These are phyloP conservation scores for Spodoptera exigua DNA, from an alignment of 2,888 invertebrate genomes.

Conservation along the genomic window DNA sequence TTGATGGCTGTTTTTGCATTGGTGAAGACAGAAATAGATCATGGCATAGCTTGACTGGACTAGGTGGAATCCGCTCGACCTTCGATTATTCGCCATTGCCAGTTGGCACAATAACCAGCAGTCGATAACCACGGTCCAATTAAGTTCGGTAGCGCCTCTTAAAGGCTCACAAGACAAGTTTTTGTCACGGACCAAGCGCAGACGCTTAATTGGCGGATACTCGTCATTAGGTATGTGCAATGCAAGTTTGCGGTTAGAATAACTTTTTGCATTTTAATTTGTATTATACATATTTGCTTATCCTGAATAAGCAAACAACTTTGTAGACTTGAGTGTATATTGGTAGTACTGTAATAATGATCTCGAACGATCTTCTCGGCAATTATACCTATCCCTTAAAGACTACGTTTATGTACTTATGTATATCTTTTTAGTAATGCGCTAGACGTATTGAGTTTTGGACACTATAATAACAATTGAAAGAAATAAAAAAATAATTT, in stretches of 20 bases:
- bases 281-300: constrained; percentile 56
- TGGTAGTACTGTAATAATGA: too few species aligned
- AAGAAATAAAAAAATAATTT: background rate
- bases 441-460: background rate
- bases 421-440: background rate
- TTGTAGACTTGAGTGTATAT: too few species aligned
- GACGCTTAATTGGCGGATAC: constrained; percentile 85
- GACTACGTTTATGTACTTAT: background rate
- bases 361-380: too few species aligned
- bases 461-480: background rate
- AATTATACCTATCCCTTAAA: background rate
- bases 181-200: constrained; percentile 75
- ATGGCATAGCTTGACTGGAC: constrained; percentile 47
- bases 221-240: constrained; percentile 80
- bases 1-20: constrained; percentile 68
- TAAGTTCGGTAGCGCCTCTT: constrained; percentile 87
- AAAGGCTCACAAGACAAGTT: constrained; percentile 78
- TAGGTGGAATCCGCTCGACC: constrained; percentile 67
- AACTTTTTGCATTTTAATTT: constrained; percentile 62
- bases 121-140: constrained; percentile 83
- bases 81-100: constrained; percentile 75
- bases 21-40: constrained; percentile 71
- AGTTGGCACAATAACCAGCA: constrained; percentile 74
- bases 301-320: constrained; percentile 6
- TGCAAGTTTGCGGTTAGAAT: constrained; percentile 70